A percentile compares a stretch with the other conserved stretches of the same genome.
Conservation (phyloP, 2,888 invertebrate species). For the Acrocera orbiculus region DNA sequence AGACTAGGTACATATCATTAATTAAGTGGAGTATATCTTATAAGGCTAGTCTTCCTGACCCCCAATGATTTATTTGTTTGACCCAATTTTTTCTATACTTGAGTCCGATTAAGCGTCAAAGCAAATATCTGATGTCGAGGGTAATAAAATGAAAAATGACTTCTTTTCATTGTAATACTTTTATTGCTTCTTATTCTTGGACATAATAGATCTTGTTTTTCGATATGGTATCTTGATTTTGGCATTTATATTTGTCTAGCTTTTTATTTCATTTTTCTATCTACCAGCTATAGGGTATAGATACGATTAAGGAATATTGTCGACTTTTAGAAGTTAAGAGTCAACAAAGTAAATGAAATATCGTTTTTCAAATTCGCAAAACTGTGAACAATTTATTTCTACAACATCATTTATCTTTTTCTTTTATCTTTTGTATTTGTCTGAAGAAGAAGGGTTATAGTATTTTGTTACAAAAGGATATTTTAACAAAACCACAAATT, state of each 20-base stretch:
- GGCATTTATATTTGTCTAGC: constrained; percentile 8
- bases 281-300: neutral
- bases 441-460: constrained; percentile 8
- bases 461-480: too few species aligned
- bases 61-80: constrained; percentile 14
- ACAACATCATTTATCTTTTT: constrained; percentile 11
- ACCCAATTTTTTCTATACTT: constrained; percentile 12
- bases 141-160: constrained; percentile 8
- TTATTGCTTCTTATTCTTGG: constrained; percentile 3
- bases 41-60: constrained; percentile 3
- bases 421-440: constrained; percentile 6
- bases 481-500: too few species aligned
- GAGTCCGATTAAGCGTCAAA: neutral
- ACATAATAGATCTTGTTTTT: constrained; percentile 9
- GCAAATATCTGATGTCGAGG: constrained; percentile 2
- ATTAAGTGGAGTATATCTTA: constrained; percentile 3
- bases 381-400: constrained; percentile 4
- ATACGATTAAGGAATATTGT: too few species aligned
- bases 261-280: constrained; percentile 4
- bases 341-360: too few species aligned
- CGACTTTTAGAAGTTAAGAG: too few species aligned
- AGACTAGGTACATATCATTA: constrained; percentile 1
- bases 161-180: constrained; percentile 8
- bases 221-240: constrained; percentile 11
- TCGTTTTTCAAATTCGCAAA: too few species aligned